phyloP scores from a whole-genome alignment of 2,113 vertebrate species.

The Sus scrofa region DNA sequence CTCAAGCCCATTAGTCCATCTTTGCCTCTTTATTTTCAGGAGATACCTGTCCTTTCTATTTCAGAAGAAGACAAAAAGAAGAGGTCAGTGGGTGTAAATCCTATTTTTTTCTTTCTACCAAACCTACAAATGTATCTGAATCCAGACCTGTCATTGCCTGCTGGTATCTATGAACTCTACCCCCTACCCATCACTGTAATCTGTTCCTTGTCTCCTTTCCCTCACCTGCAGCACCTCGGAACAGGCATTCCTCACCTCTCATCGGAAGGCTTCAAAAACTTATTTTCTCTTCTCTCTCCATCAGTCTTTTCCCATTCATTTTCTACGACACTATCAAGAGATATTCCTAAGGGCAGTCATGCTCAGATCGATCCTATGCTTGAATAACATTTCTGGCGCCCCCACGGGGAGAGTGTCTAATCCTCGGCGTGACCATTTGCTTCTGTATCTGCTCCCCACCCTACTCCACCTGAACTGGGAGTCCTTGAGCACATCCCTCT shows the following conservation, averaged over 20 bases:
- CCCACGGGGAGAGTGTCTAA: neutral
- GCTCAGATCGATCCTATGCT: accelerated
- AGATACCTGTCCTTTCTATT: neutral
- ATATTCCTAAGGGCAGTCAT: neutral
- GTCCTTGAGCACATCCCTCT: neutral
- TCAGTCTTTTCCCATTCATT: neutral
- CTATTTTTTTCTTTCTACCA: neutral
- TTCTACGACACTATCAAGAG: neutral
- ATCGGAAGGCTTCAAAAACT: neutral
- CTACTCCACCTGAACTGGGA: too few species aligned
- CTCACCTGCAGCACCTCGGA: neutral
- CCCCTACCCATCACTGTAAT: neutral
- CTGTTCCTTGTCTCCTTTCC: neutral
- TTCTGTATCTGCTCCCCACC: neutral
- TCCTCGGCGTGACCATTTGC: accelerated
- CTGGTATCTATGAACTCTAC: neutral
- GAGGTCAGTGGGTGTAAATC: neutral
- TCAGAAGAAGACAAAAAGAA: neutral
- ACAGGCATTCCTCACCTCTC: neutral
- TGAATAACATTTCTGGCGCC: too few species aligned
- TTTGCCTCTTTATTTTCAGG: neutral
- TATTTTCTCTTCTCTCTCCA: neutral
- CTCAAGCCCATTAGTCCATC: neutral
- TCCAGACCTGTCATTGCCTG: neutral
- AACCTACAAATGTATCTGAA: neutral